Base-by-base conservation (phyloP, 2,113 vertebrate species). In the Hiodon alosoides region DNA sequence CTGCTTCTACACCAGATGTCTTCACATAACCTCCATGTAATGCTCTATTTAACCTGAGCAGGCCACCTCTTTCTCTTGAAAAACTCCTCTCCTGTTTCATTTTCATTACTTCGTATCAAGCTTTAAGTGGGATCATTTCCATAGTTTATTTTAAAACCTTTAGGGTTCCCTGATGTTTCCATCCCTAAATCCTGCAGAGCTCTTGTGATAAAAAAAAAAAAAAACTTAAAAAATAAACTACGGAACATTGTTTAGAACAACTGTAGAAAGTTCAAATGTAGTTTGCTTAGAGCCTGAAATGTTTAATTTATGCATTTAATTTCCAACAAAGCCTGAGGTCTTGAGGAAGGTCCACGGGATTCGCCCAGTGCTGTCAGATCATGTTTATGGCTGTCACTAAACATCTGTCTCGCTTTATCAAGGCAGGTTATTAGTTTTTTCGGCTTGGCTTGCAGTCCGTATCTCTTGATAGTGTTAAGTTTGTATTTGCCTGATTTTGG, bases 341-440 rank as follows among this genome's bases (percentile, higher is more conserved):
- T 59, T 71, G 9, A 14, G 31, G 69, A 54, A 58, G 31, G 54
- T 47, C 13, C 53, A 2, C n/a, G 31, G 53, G 7, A 58, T 16
- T 17, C 7, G n/a, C n/a, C 65, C 47, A 68, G 16, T 48, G 4
- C 10, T 17, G 48, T 69, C 2, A 31, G 31, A 31, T 31, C 31
- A 31, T 31, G 31, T 68, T 69, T 54, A 55, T 16, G 50, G 46
- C 17, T n/a, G 53, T 14, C 31, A 11, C 13, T 47, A 5, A 71
- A 71, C 55, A 71, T 71, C 70, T 46, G 53, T 71, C 55, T 71
- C 57, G 46, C 5, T 71, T 71, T 59, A 59, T 71, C 55, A 11
- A n/a, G 31, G 16, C 55, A 47, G 10, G 17, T 47, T 17, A n/a
- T 71, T 71, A 10, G 10, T 48, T 14, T 13, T 66, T 59, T 31